Conservation (phyloP, 2,797 vertebrate genomes). For the Enteromius mattozi region DNA sequence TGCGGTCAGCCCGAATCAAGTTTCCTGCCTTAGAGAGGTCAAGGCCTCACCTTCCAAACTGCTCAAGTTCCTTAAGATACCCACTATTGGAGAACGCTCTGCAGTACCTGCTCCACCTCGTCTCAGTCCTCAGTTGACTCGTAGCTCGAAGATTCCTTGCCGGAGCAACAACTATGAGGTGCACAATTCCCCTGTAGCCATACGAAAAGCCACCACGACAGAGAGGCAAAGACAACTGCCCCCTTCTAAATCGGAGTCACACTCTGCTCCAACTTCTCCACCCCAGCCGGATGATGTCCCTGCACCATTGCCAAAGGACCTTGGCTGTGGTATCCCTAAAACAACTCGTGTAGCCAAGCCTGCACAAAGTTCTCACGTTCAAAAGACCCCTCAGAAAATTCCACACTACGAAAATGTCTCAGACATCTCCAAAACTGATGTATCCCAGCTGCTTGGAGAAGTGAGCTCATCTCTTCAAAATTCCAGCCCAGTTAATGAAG, state of each 20-base stretch:
- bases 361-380: slow-evolving; percentile 54
- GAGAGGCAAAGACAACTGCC: slow-evolving; percentile 79
- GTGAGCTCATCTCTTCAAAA: slow-evolving; percentile 76
- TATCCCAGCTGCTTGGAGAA: slow-evolving; percentile 69
- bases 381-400: slow-evolving; percentile 74
- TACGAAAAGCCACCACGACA: slow-evolving; percentile 80
- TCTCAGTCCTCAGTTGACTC: slow-evolving; percentile 90
- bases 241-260: slow-evolving; percentile 76
- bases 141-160: slow-evolving; percentile 91
- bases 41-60: slow-evolving; percentile 87
- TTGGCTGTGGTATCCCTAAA: slow-evolving; percentile 76
- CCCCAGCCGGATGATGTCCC: slow-evolving; percentile 75
- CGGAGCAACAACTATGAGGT: slow-evolving; percentile 90
- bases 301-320: slow-evolving; percentile 70
- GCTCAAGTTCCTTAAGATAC: slow-evolving; percentile 90
- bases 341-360: slow-evolving; percentile 54
- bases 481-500: slow-evolving; percentile 67
- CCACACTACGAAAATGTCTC: slow-evolving; percentile 87
- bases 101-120: slow-evolving; percentile 78
- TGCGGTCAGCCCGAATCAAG: slow-evolving; percentile 78
- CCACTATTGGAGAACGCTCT: slow-evolving; percentile 82
- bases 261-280: slow-evolving; percentile 79
- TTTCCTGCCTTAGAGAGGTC: slow-evolving; percentile 78
- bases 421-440: slow-evolving; percentile 69
- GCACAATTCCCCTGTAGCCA: slow-evolving; percentile 85